Conservation (phyloP, 2,113 vertebrate species). For the Sceloporus undulatus region DNA sequence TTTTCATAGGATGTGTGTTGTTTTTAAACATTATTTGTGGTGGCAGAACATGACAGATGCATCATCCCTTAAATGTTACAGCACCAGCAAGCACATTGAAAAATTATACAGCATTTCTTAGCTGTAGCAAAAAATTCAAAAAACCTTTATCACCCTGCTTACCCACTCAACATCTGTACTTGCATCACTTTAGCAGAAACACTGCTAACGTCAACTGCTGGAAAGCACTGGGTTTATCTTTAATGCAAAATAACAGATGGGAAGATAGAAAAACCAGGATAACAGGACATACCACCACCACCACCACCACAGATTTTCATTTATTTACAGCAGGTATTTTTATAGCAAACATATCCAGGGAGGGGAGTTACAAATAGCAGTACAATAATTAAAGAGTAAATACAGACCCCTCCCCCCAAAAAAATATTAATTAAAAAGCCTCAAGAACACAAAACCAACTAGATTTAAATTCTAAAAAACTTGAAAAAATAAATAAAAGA, state of each 20-base stretch:
- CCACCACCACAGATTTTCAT: neutral
- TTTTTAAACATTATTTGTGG: neutral
- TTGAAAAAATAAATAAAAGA: neutral
- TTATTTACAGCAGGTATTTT: neutral
- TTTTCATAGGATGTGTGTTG: neutral
- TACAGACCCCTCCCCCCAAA: neutral
- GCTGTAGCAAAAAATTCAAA: neutral
- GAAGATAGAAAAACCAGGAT: neutral
- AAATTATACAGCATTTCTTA: neutral
- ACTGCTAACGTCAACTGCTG: neutral
- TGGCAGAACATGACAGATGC: too few relatives aligned
- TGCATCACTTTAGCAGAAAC: neutral
- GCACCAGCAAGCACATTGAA: neutral
- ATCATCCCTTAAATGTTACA: too few relatives aligned
- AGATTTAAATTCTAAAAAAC: neutral
- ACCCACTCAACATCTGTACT: neutral
- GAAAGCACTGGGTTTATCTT: neutral
- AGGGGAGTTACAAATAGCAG: neutral
- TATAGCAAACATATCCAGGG: neutral
- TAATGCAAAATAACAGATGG: conserved; percentile 12
- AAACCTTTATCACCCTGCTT: neutral
- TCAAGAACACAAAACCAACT: neutral
- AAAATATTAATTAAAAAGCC: neutral
- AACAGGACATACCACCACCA: neutral
- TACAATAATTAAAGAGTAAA: neutral